Conservation (phyloP, 2,888 invertebrate genomes). For the Incurvaria masculella region DNA sequence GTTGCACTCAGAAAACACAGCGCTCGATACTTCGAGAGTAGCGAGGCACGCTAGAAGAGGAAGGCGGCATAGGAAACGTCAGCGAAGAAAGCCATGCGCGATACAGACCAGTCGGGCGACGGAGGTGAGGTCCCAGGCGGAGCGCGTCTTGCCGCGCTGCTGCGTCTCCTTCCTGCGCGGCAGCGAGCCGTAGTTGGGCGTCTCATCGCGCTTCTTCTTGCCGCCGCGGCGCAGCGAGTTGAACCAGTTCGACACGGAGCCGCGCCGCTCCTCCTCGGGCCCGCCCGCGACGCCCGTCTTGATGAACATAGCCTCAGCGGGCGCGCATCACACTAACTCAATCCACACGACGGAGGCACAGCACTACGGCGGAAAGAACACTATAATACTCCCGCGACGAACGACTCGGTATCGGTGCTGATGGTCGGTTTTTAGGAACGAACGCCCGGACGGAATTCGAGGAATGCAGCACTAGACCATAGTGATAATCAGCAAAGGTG, state of each 20-base stretch:
- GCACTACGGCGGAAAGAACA: too few species aligned
- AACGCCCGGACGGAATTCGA: too few species aligned
- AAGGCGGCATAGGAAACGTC: too few species aligned
- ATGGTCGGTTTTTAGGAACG: too few species aligned
- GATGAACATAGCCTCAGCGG: conserved; percentile 51
- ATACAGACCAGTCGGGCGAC: conserved; percentile 57
- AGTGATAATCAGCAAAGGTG: too few species aligned
- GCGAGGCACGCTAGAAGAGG: too few species aligned
- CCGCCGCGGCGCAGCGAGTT: conserved; percentile 69
- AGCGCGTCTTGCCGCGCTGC: conserved; percentile 47
- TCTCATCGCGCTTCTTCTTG: conserved; percentile 44
- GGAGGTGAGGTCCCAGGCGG: conserved; percentile 61
- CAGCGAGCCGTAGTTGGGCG: conserved; percentile 47
- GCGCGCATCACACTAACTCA: conserved; percentile 18
- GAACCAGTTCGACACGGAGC: conserved; percentile 77
- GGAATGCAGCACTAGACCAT: too few species aligned
- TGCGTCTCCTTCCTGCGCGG: conserved; percentile 47
- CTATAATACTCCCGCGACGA: too few species aligned
- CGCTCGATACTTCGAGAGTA: too few species aligned
- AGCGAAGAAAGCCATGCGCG: conserved; percentile 2
- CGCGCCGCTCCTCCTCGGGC: conserved; percentile 60
- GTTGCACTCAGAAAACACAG: too few species aligned
- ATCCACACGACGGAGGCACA: too few species aligned
- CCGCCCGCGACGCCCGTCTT: conserved; percentile 41
- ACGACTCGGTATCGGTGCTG: too few species aligned